phyloP scores from a whole-genome alignment of 2,888 invertebrate genomes.

The Chrysolina americana region DNA sequence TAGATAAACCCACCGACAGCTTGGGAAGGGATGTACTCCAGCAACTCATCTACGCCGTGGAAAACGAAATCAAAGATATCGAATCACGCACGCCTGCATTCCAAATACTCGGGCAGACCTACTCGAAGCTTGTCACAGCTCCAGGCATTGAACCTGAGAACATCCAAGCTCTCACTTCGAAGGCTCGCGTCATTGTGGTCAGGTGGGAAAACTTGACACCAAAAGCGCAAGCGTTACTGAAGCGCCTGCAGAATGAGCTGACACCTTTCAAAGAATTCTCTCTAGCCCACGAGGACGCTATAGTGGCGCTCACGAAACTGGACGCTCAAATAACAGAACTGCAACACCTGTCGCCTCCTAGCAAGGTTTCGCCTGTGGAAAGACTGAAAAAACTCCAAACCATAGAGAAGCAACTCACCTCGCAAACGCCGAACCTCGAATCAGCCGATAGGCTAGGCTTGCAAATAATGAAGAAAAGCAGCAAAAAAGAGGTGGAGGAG shows the following conservation, averaged over 20 bases:
- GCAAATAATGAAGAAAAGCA: conserved; percentile 74
- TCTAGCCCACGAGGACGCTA: conserved; percentile 79
- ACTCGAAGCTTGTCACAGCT: conserved; percentile 78
- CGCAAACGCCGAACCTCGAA: conserved; percentile 71
- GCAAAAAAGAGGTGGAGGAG: conserved; percentile 72
- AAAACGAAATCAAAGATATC: conserved; percentile 72
- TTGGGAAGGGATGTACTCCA: conserved; percentile 74
- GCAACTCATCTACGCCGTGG: conserved; percentile 73
- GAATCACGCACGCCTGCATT: conserved; percentile 74
- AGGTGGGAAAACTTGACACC: conserved; percentile 79
- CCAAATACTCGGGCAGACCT: conserved; percentile 78
- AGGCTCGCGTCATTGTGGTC: conserved; percentile 74
- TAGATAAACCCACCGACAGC: conserved; percentile 75
- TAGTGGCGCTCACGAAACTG: conserved; percentile 80
- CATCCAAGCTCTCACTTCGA: conserved; percentile 75
- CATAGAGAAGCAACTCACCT: conserved; percentile 74
- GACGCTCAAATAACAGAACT: conserved; percentile 82
- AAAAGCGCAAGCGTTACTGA: conserved; percentile 74
- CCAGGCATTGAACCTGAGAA: conserved; percentile 80
- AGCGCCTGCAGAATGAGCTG: conserved; percentile 73
- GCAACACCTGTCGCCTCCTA: conserved; percentile 74
- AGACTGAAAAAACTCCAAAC: conserved; percentile 70
- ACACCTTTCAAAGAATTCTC: conserved; percentile 79
- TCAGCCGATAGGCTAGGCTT: conserved; percentile 76
- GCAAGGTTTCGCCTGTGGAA: conserved; percentile 68